phyloP scores from a whole-genome alignment of 2,113 vertebrate species.

The Podarcis cretensis region DNA sequence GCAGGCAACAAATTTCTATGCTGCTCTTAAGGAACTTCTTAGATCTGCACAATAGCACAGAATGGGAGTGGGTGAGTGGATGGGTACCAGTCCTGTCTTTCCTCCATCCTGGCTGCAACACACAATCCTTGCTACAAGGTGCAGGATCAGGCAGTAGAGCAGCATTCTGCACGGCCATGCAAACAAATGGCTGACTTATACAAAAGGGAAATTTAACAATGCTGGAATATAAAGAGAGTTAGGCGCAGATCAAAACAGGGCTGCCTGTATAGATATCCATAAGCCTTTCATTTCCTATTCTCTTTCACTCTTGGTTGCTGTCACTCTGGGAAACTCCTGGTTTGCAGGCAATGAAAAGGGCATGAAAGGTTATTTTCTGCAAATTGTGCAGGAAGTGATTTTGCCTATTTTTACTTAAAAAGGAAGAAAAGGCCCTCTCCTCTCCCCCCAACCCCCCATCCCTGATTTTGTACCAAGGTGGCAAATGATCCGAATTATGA shows the following conservation, averaged over 20 bases:
- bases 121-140: too few relatives aligned
- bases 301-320: slow-evolving; percentile 55
- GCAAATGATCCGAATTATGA: background rate
- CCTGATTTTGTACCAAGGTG: background rate
- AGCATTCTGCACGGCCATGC: background rate
- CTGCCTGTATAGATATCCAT: slow-evolving; percentile 46
- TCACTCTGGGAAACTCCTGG: slow-evolving; percentile 57
- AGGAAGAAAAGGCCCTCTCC: slow-evolving; percentile 28
- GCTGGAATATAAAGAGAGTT: slow-evolving; percentile 23
- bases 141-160: background rate
- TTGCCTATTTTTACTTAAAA: slow-evolving; percentile 30
- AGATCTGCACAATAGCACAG: too few relatives aligned
- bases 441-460: background rate
- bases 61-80: too few relatives aligned
- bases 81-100: too few relatives aligned
- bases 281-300: slow-evolving; percentile 58
- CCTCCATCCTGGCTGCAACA: too few relatives aligned
- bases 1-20: too few relatives aligned
- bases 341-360: slow-evolving; percentile 58
- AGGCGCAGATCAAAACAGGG: slow-evolving; percentile 14
- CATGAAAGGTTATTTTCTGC: slow-evolving; percentile 55
- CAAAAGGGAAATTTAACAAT: background rate
- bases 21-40: too few relatives aligned
- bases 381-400: slow-evolving; percentile 43
- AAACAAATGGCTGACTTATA: slow-evolving; percentile 14